phyloP scores from a whole-genome alignment of 2,113 vertebrate genomes.

The Stigmatopora argus region DNA sequence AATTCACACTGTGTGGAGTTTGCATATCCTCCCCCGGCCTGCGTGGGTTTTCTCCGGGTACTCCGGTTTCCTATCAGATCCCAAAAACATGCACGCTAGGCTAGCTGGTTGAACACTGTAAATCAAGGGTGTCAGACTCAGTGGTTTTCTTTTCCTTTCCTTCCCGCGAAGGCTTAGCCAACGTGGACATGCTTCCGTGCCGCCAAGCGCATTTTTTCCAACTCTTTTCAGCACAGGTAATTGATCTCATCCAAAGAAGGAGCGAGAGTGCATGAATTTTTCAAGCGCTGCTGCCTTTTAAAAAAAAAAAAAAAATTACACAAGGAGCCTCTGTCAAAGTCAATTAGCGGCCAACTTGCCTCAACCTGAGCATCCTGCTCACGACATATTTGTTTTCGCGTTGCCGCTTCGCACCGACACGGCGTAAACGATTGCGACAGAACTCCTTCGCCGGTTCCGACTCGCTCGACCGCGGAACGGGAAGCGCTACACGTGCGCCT shows the following conservation, averaged over 20 bases:
- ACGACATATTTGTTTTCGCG: slow-evolving; percentile 61
- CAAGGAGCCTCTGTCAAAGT: slow-evolving; percentile 39
- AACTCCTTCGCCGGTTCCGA: slow-evolving; percentile 52
- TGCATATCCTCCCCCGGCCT: no score
- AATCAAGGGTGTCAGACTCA: no score
- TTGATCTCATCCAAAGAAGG: slow-evolving; percentile 69
- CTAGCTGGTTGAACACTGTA: no score
- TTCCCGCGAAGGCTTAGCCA: neutral
- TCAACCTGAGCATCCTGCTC: slow-evolving; percentile 37
- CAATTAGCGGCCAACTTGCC: slow-evolving; percentile 26
- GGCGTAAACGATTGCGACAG: slow-evolving; percentile 45
- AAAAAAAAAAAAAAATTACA: no score
- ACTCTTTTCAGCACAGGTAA: slow-evolving; percentile 64
- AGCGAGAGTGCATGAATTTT: slow-evolving; percentile 68
- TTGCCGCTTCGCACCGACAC: slow-evolving; percentile 45
- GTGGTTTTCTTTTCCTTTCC: neutral
- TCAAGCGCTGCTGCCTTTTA: slow-evolving; percentile 51
- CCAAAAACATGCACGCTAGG: no score
- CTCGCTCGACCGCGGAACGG: slow-evolving; percentile 35
- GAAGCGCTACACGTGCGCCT: slow-evolving; percentile 3
- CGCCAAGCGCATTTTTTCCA: slow-evolving; percentile 46
- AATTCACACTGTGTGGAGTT: no score
- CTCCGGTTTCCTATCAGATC: no score
- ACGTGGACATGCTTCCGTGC: slow-evolving; percentile 42
- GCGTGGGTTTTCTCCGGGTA: no score